These are phyloP conservation scores for Amphibalanus amphitrite DNA, from an alignment of 1,140 invertebrate genomes.

Conservation along the genomic window DNA sequence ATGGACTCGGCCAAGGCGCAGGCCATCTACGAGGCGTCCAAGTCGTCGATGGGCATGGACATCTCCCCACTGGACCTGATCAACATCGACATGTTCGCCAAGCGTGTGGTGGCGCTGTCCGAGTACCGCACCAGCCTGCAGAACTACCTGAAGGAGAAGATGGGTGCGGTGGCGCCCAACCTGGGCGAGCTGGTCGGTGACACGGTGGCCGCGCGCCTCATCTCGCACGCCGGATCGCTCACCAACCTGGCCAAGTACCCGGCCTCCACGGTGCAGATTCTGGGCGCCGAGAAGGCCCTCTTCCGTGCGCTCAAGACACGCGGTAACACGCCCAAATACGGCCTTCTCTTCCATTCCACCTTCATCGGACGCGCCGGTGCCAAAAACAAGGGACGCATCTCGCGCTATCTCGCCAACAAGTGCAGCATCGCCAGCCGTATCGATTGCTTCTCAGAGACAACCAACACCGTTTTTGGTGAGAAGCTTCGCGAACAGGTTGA, in stretches of 20 bases:
- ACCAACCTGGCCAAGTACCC: conserved; percentile 97
- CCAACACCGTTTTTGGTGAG: conserved; percentile 75
- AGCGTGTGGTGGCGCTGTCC: conserved; percentile 64
- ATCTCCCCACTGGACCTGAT: conserved; percentile 86
- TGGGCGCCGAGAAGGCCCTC: conserved; percentile 95
- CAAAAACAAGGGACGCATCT: conserved; percentile 94
- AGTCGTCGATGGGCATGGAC: conserved; percentile 98
- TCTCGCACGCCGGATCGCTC: conserved; percentile 89
- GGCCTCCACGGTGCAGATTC: conserved; percentile 94
- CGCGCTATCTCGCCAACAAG: conserved; percentile 91
- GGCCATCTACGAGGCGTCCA: conserved; percentile 78
- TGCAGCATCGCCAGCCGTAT: conserved; percentile 77
- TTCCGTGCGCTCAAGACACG: conserved; percentile 87
- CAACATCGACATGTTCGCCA: conserved; percentile 88
- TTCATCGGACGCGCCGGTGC: conserved; percentile 85
- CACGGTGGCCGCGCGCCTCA: conserved; percentile 92
- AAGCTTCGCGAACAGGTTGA: conserved; percentile 88
- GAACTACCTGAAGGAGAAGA: conserved; percentile 79
- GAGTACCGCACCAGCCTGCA: conserved; percentile 71
- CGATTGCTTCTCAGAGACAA: conserved; percentile 40
- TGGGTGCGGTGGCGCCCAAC: conserved; percentile 91
- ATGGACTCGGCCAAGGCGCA: conserved; percentile 83
- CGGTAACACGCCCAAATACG: conserved; percentile 97
- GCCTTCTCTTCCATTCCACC: conserved; percentile 89
- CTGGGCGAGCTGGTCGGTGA: conserved; percentile 85